These are phyloP conservation scores for Drosophila fuyamai DNA, from an alignment of 1,140 invertebrate genomes.

Conservation along the genomic window DNA sequence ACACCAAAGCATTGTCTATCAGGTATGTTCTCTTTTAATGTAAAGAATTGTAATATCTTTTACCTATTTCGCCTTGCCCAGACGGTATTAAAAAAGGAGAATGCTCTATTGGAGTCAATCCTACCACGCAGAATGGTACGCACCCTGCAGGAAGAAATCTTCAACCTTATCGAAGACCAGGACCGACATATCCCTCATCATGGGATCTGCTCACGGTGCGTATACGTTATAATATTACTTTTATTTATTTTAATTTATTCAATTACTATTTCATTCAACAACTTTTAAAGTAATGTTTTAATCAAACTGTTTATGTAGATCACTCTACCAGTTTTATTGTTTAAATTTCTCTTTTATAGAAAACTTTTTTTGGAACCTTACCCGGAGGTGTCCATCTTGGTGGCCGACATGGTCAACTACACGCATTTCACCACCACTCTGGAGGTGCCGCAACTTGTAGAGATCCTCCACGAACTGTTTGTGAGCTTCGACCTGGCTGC, in stretches of 20 bases:
- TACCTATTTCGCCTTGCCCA: not conserved
- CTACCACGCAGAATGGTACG: constrained; percentile 92
- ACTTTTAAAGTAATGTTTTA: too few relatives aligned
- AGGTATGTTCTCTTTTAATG: constrained; percentile 11
- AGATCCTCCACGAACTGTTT: constrained; percentile 96
- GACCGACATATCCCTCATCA: not conserved
- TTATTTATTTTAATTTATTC: too few relatives aligned
- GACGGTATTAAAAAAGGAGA: constrained; percentile 85
- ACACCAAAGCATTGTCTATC: constrained; percentile 14
- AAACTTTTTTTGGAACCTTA: constrained; percentile 89
- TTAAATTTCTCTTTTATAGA: not conserved
- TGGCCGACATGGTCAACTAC: constrained; percentile 98
- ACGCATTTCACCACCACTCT: constrained; percentile 93
- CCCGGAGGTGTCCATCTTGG: constrained; percentile 95
- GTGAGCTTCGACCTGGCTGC: constrained; percentile 96
- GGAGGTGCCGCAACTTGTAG: constrained; percentile 91
- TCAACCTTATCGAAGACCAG: constrained; percentile 82
- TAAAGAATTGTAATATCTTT: too few relatives aligned
- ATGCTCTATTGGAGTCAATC: constrained; percentile 93
- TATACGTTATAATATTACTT: too few relatives aligned
- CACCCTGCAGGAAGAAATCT: constrained; percentile 90
- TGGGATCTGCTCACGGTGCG: not conserved
- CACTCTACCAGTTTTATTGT: too few relatives aligned
- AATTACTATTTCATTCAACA: too few relatives aligned
- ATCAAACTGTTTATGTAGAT: too few relatives aligned